Base-by-base conservation (phyloP, 2,113 vertebrate species). In the Passer domesticus region DNA sequence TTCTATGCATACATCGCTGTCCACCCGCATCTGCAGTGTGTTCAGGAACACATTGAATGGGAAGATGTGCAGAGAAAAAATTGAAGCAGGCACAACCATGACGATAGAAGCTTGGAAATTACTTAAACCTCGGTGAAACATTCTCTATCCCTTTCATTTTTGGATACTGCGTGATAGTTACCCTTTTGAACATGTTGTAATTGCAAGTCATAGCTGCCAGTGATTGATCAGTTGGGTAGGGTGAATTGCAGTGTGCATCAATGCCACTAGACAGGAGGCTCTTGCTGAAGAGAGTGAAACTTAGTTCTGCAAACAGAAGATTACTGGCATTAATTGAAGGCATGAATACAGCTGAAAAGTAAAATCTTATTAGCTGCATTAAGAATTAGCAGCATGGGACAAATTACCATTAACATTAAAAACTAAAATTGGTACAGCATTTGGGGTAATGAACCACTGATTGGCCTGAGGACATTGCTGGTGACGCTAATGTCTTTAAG, bases 291-390 rank as follows among this genome's bases (percentile, higher is more conserved):
- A 78, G 41, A 56, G 43, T 43, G 68, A 64, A 91, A 82, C 66
- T 72, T 56, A 70, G 30, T 82, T 91, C 90, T 94, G 70, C 79
- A 94, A 81, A 46, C 16, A 46, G 35, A 84, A 84, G 66, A 89
- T 93, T 97, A 69, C 64, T 73, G 78, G 20, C 52, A 83, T 92
- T 89, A 94, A 82, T 35, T 81, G 70, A 62, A 95, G 62, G 14
- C 50, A 83, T 64, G 81, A 87, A 86, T 92, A 52, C 64, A 93
- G 55, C 46, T 75, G 80, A 73, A 92, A 94, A 94, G n/a, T 91
- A 82, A 86, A 96, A 91, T 81, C 88, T 91, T 90, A 79, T 89
- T 96, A 95, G 44, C 86, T 84, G 21, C 62, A 73, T 77, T 56
- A 87, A 56, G 49, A 83, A 69, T 87, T 87, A 93, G 55, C 53